A percentile compares a stretch with the other conserved stretches of the same genome.
These are phyloP conservation scores for Pelecanus crispus DNA, from an alignment of 2,113 vertebrate genomes.

Conservation along the genomic window DNA sequence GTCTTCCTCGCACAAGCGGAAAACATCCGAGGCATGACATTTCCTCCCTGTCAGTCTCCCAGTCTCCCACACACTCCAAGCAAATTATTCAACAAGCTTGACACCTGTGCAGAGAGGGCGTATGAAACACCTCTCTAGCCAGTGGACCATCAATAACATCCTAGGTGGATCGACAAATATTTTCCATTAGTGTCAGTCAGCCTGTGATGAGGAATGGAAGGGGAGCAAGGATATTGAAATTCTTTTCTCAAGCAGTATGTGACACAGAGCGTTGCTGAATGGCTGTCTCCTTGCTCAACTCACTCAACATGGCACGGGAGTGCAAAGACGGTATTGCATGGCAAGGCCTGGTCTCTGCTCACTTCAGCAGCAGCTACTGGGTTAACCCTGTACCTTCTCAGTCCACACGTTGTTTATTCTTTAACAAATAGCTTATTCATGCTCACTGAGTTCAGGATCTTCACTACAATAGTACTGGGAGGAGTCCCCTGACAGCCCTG, in stretches of 20 bases:
- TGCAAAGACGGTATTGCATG: too few species aligned
- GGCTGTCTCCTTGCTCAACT: not conserved
- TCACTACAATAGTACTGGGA: too few species aligned
- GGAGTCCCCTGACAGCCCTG: not conserved
- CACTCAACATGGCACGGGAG: too few species aligned
- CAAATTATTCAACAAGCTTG: not conserved
- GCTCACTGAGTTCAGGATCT: not conserved
- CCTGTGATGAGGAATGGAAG: not conserved
- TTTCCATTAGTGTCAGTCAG: not conserved
- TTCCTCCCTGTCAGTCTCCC: not conserved
- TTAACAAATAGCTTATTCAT: not conserved
- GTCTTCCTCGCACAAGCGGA: not conserved
- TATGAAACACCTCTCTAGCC: not conserved
- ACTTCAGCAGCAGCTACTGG: not conserved
- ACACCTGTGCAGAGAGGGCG: not conserved
- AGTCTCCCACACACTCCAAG: not conserved
- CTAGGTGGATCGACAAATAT: not conserved
- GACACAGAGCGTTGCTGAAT: not conserved
- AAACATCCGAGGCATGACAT: not conserved
- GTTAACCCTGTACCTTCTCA: not conserved
- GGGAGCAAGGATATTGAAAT: not conserved
- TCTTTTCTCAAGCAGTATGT: not conserved
- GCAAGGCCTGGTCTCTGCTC: not conserved
- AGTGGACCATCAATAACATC: not conserved
- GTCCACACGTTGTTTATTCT: not conserved